Percentiles rank a stretch among this genome's conserved stretches.
Evolutionary conservation across 2,113 vertebrate species (phyloP).

Genomic region (Pholis gunnellus): DNA sequence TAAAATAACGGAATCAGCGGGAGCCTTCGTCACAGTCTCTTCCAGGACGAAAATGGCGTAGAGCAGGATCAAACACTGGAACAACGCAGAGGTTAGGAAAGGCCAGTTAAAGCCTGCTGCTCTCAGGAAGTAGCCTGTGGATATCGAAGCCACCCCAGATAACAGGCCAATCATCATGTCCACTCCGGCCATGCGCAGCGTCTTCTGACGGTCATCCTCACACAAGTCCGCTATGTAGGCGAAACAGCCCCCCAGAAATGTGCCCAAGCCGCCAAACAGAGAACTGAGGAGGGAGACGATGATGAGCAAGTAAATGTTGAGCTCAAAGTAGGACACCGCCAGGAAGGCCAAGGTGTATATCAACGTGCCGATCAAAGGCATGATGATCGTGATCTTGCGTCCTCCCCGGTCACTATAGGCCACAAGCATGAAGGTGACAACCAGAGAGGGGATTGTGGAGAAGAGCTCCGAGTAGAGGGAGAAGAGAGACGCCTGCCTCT

Average conservation of each 20-base stretch:
- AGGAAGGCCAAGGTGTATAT: constrained; percentile 81
- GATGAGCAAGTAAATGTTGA: constrained; percentile 88
- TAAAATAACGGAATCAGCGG: not conserved
- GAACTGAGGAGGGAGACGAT: constrained; percentile 83
- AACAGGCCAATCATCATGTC: constrained; percentile 92
- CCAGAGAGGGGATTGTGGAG: constrained; percentile 87
- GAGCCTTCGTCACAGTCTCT: constrained; percentile 78
- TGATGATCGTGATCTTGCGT: constrained; percentile 89
- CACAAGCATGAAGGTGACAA: constrained; percentile 91
- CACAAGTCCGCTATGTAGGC: constrained; percentile 92
- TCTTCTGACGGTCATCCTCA: constrained; percentile 87
- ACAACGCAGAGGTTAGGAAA: constrained; percentile 82
- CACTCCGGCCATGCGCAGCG: constrained; percentile 89
- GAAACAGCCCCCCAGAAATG: constrained; percentile 92
- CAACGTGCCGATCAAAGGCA: constrained; percentile 87
- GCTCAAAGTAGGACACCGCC: constrained; percentile 85
- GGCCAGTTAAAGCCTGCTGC: constrained; percentile 91
- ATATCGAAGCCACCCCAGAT: constrained; percentile 88
- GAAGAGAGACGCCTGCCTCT: constrained; percentile 90
- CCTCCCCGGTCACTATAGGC: constrained; percentile 90
- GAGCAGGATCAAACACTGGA: constrained; percentile 83
- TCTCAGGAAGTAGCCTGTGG: constrained; percentile 91
- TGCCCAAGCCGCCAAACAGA: constrained; percentile 89
- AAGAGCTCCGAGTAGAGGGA: constrained; percentile 88
- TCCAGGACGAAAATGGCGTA: constrained; percentile 90